Evolutionary conservation across 2,888 invertebrate genomes (phyloP).

Genomic region (Sylvicola fuscatus): DNA sequence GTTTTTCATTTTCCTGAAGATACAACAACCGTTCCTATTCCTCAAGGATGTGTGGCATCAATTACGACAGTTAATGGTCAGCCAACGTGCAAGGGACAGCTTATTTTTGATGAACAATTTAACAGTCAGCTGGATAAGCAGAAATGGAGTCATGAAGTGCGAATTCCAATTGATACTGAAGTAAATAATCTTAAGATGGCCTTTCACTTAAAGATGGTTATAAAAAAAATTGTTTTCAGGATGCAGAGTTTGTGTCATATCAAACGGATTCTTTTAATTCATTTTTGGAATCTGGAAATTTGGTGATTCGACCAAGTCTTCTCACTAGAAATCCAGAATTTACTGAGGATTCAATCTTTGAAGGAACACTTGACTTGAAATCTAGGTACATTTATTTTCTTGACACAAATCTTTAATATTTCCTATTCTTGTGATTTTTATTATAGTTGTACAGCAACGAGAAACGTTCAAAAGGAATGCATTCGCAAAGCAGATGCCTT

Average conservation of each 20-base stretch:
- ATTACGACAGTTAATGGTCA: constrained; percentile 3
- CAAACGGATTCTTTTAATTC: constrained; percentile 19
- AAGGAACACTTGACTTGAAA: constrained; percentile 18
- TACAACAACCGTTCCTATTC: too few relatives aligned
- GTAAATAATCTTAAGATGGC: constrained; percentile 15
- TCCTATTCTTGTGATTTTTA: neutral
- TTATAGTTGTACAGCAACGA: neutral
- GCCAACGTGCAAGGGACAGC: neutral
- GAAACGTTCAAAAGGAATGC: neutral
- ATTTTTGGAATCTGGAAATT: constrained; percentile 15
- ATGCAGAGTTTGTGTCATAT: constrained; percentile 28
- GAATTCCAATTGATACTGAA: constrained; percentile 27
- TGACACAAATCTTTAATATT: too few relatives aligned
- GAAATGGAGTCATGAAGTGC: constrained; percentile 28
- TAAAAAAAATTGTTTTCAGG: constrained; percentile 14
- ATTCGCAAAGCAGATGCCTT: constrained; percentile 7
- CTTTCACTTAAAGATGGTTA: neutral
- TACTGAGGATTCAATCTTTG: constrained; percentile 12
- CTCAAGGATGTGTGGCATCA: constrained; percentile 3
- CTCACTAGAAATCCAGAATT: constrained; percentile 13
- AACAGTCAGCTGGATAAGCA: neutral
- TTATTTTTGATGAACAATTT: constrained; percentile 4
- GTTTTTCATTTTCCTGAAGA: too few relatives aligned
- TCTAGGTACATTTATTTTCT: too few relatives aligned
- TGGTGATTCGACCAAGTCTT: constrained; percentile 23